Percentiles rank a stretch among this genome's conserved stretches.
Evolutionary conservation across 2,113 vertebrate species (phyloP).

Genomic region (Eurystomus gularis): DNA sequence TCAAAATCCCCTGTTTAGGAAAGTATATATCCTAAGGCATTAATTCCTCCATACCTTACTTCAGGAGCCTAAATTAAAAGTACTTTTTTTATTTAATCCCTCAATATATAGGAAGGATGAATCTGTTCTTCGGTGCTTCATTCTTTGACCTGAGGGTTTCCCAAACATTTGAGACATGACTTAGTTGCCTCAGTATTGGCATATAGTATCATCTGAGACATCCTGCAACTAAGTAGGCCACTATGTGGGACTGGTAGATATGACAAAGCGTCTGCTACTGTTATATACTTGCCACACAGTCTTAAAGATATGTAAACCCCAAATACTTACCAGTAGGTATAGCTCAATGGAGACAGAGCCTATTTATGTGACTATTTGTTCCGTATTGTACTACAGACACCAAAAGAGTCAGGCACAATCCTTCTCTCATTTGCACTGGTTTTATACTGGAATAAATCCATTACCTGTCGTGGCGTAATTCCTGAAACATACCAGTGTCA

Average conservation of each 20-base stretch:
- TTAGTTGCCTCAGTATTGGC: background rate
- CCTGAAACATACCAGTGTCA: background rate
- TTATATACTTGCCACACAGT: background rate
- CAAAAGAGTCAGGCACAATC: background rate
- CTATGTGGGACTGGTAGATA: background rate
- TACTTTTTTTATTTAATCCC: background rate
- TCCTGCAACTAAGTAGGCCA: background rate
- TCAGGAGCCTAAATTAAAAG: background rate
- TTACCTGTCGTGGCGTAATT: background rate
- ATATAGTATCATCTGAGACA: background rate
- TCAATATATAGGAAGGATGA: background rate
- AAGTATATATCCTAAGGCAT: background rate
- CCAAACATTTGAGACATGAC: background rate
- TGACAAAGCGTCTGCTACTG: background rate
- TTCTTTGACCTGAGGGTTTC: background rate
- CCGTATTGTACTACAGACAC: background rate
- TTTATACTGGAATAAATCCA: background rate
- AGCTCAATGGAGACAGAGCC: background rate
- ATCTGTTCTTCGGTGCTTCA: accelerated
- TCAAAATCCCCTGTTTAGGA: background rate
- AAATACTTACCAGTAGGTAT: background rate
- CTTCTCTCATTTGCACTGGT: background rate
- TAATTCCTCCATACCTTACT: background rate
- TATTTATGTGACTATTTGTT: background rate
- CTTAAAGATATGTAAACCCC: background rate